phyloP scores from a whole-genome alignment of 2,113 vertebrate genomes.

The Planiliza haematocheilus region DNA sequence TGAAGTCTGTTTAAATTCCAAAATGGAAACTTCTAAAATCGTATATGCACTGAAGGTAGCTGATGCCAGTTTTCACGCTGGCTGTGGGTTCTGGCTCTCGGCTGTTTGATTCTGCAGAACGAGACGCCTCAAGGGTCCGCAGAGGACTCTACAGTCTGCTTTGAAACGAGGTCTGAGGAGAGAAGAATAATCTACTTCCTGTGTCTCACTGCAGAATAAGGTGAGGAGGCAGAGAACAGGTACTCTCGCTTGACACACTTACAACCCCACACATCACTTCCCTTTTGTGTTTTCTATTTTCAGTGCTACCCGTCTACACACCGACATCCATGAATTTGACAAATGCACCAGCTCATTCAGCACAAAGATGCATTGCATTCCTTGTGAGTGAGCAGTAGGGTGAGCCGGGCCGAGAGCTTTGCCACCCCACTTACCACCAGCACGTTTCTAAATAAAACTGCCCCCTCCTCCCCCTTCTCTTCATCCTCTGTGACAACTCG shows the following conservation, averaged over 20 bases:
- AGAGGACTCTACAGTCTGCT: slow-evolving; percentile 17
- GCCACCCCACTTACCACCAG: slow-evolving; percentile 34
- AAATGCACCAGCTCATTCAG: slow-evolving; percentile 47
- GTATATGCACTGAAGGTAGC: not conserved
- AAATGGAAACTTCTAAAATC: slow-evolving; percentile 16
- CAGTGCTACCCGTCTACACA: not conserved
- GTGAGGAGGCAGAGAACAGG: not conserved
- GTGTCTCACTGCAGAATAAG: not conserved
- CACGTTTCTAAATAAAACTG: slow-evolving; percentile 54
- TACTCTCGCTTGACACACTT: not conserved
- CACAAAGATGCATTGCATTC: slow-evolving; percentile 37
- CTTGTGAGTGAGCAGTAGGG: slow-evolving; percentile 31
- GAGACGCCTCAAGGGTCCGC: slow-evolving; percentile 27
- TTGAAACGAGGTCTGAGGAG: not conserved
- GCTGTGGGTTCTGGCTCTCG: slow-evolving; percentile 50
- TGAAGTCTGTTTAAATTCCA: not conserved
- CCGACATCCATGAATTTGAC: not conserved
- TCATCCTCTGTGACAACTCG: slow-evolving; percentile 18
- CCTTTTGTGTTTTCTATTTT: slow-evolving; percentile 1
- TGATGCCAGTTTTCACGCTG: slow-evolving; percentile 38
- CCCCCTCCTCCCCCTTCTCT: not conserved
- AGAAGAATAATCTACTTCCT: slow-evolving; percentile 28
- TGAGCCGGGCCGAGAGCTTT: slow-evolving; percentile 16
- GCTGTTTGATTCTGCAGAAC: slow-evolving; percentile 26
- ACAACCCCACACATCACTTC: not conserved